phyloP scores from a whole-genome alignment of 1,140 invertebrate species.

The Chrysopa pallens region DNA sequence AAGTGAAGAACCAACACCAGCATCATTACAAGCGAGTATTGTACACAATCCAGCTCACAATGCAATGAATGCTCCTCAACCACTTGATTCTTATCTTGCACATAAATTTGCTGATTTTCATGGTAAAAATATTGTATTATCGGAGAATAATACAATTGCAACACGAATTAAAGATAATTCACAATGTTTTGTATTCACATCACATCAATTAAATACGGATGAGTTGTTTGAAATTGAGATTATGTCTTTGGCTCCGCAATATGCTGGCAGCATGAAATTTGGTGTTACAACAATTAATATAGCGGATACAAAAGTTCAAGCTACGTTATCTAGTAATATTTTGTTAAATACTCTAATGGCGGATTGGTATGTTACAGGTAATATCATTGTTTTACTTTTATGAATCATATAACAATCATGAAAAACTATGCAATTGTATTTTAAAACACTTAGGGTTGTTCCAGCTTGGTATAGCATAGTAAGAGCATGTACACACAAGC shows the following conservation, averaged over 20 bases:
- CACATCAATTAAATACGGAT: slow-evolving; percentile 47
- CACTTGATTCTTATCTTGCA: not conserved
- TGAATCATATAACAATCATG: no score
- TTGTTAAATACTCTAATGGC: slow-evolving; percentile 30
- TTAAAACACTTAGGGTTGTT: no score
- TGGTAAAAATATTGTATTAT: slow-evolving; percentile 52
- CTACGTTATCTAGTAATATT: slow-evolving; percentile 37
- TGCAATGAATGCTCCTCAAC: not conserved
- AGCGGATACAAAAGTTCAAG: slow-evolving; percentile 32
- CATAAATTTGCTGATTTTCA: slow-evolving; percentile 42
- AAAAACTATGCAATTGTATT: no score
- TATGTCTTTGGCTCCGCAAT: slow-evolving; percentile 38
- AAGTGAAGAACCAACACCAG: slow-evolving; percentile 9
- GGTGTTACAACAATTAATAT: slow-evolving; percentile 57
- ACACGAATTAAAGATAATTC: slow-evolving; percentile 40
- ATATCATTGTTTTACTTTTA: no score
- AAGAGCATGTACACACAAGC: no score
- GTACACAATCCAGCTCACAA: slow-evolving; percentile 9
- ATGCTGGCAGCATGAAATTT: slow-evolving; percentile 56
- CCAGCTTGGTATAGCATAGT: no score
- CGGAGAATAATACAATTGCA: slow-evolving; percentile 46
- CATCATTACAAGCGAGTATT: slow-evolving; percentile 17
- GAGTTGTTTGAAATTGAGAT: slow-evolving; percentile 56
- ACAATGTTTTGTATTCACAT: slow-evolving; percentile 55
- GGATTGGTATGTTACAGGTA: slow-evolving; percentile 47